Base-by-base conservation (phyloP, 2,888 invertebrate genomes). In the Lomographa bimaculata region DNA sequence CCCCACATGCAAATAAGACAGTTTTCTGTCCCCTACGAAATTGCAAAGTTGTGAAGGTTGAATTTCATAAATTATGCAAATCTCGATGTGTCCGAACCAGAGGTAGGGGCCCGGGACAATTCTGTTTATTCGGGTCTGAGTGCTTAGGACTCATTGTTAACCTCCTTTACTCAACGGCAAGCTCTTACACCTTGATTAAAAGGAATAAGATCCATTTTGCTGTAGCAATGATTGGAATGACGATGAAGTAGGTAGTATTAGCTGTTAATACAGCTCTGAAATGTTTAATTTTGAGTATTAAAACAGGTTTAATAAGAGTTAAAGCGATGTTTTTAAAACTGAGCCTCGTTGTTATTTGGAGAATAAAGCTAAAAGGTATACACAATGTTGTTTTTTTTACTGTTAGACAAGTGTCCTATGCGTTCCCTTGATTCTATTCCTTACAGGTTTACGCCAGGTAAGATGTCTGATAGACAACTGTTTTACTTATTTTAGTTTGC, bases 91-190 rank as follows among this genome's bases (percentile, higher is more conserved):
- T 37, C 36, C 36, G 17, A 20, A 35, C 36, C 38, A 41, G 30
- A 40, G 48, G 50, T 46, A 43, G 40, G 38, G 40, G 35, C 40
- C 33, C 32, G 26, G 50, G 41, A 50, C 47, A 39, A 40, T 48
- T 46, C 41, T 54, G 50, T 50, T 54, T 54, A 50, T 54, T 54
- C 48, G 48, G 53, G 50, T 38, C 25, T 46, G 47, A 50, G 53
- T 54, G 44, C 48, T 54, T 44, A 48, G 48, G 53, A 28, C 41
- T 30, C 37, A 39, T 40, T 50, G 50, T 50, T 45, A 41, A 27
- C 34, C 44, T 38, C 18, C 7, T 6, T 21, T 7, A n/a, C 7
- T 12, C 23, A 14, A 18, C 7, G 10, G 12, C 2, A 7, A 21
- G 3, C 7, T 3, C 5, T n/a, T 26, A 5, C 5, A 32, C 21